phyloP scores from a whole-genome alignment of 92 coral and sea anemone species.

The Phenganax subtilis region DNA sequence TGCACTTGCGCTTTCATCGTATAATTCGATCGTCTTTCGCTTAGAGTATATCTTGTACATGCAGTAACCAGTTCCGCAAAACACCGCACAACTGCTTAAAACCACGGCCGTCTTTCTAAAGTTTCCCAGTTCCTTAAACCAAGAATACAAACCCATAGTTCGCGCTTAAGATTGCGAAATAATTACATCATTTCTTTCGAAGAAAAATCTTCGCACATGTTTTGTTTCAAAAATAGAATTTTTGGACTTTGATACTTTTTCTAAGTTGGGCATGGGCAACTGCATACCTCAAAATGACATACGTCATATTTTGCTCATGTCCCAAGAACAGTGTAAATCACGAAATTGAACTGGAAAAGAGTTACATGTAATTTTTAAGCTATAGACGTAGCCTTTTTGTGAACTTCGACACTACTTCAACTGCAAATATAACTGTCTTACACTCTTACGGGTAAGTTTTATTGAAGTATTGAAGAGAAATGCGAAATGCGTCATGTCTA shows the following conservation, averaged over 20 bases:
- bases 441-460: no score
- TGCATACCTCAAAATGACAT: not conserved
- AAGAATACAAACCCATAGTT: constrained; percentile 62
- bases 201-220: constrained; percentile 7
- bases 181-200: constrained; percentile 1
- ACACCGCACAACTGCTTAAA: constrained; percentile 55
- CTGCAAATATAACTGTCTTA: no score
- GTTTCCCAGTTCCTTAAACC: constrained; percentile 70
- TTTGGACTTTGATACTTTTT: constrained; percentile 11
- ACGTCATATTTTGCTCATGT: no score
- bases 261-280: not conserved
- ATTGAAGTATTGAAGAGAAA: no score
- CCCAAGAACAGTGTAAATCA: no score
- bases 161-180: not conserved
- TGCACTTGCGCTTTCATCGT: constrained; percentile 36
- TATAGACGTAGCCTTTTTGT: no score
- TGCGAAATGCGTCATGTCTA: no score
- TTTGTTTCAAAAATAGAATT: not conserved
- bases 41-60: constrained; percentile 53
- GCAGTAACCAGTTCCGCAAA: constrained; percentile 63
- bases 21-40: constrained; percentile 22
- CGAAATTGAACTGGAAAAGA: no score
- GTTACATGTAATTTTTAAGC: no score
- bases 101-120: constrained; percentile 61
- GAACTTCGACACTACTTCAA: no score